phyloP scores from a whole-genome alignment of 1,140 invertebrate genomes.

The Drosophila rhopaloa region DNA sequence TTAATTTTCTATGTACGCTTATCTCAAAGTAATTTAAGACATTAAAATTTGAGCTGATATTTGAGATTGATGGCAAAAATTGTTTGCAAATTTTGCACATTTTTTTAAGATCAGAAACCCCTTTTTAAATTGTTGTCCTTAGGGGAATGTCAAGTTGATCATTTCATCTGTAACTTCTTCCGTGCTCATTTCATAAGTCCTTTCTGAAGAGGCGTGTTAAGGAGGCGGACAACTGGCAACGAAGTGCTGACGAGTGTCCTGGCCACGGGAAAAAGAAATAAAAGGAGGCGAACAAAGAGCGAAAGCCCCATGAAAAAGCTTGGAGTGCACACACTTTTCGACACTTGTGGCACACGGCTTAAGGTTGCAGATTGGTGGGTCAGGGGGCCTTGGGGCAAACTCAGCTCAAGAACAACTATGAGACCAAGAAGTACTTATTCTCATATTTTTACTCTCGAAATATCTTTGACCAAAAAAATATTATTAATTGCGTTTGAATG shows the following conservation, averaged over 20 bases:
- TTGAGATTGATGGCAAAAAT: too few relatives aligned
- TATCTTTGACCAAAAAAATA: too few relatives aligned
- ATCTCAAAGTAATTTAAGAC: too few relatives aligned
- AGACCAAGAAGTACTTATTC: too few relatives aligned
- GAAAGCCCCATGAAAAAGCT: constrained; percentile 22
- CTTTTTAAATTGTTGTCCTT: too few relatives aligned
- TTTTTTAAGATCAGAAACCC: too few relatives aligned
- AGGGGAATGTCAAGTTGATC: neutral
- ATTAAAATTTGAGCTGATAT: too few relatives aligned
- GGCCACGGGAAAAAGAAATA: constrained; percentile 8
- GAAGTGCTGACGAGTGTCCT: constrained; percentile 57
- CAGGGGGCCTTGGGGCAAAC: neutral
- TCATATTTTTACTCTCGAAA: neutral
- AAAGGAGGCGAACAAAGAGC: constrained; percentile 16
- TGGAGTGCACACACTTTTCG: constrained; percentile 62
- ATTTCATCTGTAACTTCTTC: constrained; percentile 2
- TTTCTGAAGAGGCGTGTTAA: constrained; percentile 21
- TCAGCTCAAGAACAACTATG: neutral
- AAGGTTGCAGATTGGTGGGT: constrained; percentile 5
- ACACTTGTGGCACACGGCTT: constrained; percentile 56
- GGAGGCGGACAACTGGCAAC: constrained; percentile 27
- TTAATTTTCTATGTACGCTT: too few relatives aligned
- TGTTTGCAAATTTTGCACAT: too few relatives aligned
- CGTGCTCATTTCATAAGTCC: constrained; percentile 22
- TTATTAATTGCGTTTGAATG: too few relatives aligned